Base-by-base conservation (phyloP, 2,888 invertebrate genomes). In the Linnaemya tessellans region DNA sequence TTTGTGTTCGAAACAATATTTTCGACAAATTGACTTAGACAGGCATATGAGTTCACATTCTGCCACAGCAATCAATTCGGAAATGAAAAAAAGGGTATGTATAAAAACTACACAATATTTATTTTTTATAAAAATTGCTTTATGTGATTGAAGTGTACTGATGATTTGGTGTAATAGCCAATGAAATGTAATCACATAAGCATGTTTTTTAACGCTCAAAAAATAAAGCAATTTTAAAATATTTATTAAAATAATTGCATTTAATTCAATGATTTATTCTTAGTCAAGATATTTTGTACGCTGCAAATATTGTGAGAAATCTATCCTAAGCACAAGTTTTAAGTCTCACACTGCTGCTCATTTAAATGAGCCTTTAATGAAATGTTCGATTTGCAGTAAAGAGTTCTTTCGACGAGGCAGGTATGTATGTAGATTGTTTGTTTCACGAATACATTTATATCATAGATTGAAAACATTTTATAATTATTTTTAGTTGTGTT, bases 31-130 rank as follows among this genome's bases (percentile, higher is more conserved):
- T 0, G 86, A 86, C 64, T 54, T 86, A 38, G 77, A 86, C 0
- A 62, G 49, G 4, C 86, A 86, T 11, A 83, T 84, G 80, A 20
- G 4, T 22, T 56, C 79, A 11, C 85, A 85, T 20, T 85, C 85
- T 18, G 75, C 80, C 7, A 38, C 77, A 46, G 5, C 80, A n/a
- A 67, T 74, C 18, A 77, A 81, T 58, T 15, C 80, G 1, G 65
- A 64, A n/a, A n/a, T 65, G 18, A 78, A 78, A 43, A 78, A 83
- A 41, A 71, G 65, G 35, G 82, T 83, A 83, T 43, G 58, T 51
- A 30, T 30, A 30, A 30, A 3, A 3, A 5, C 30, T 30, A 3
- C 2, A 30, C 2, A 30, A 5, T 30, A 3, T 2, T 30, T 30
- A 30, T 30, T 5, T 30, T 30, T 30, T 5, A 5, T 30, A 30